Conservation (phyloP, 1,140 invertebrate species). For the Ylistrum balloti region DNA sequence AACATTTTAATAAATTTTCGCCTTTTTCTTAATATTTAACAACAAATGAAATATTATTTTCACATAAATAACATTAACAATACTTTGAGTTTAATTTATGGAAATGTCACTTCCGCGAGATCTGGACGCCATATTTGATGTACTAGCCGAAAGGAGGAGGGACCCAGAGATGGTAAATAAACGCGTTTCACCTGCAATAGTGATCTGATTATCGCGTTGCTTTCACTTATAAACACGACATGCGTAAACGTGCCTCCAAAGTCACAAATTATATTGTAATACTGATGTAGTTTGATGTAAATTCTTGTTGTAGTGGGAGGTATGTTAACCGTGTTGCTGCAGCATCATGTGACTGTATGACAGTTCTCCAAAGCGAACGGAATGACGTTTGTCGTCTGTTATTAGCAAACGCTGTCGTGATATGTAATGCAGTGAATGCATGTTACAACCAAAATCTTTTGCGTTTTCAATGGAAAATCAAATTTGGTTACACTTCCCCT, state of each 20-base stretch:
- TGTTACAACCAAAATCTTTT: no score
- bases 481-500: no score
- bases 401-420: neutral
- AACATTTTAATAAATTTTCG: neutral
- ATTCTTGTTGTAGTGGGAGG: neutral
- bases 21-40: neutral
- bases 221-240: neutral
- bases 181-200: neutral
- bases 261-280: neutral
- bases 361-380: neutral
- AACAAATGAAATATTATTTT: neutral
- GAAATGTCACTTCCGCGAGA: conserved; percentile 60
- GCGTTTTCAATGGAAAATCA: no score
- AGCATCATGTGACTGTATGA: conserved; percentile 12
- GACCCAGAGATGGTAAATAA: conserved; percentile 57
- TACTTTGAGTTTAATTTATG: conserved; percentile 4
- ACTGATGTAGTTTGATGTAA: neutral
- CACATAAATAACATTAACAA: neutral
- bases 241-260: neutral
- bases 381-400: neutral
- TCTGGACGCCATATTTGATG: conserved; percentile 58
- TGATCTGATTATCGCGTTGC: neutral
- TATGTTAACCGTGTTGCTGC: neutral
- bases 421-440: neutral
- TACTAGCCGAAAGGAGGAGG: conserved; percentile 54